Percentiles rank a stretch among this genome's conserved stretches.
These are phyloP conservation scores for Prochilodus magdalenae DNA, from an alignment of 2,113 vertebrate genomes.

Conservation along the genomic window DNA sequence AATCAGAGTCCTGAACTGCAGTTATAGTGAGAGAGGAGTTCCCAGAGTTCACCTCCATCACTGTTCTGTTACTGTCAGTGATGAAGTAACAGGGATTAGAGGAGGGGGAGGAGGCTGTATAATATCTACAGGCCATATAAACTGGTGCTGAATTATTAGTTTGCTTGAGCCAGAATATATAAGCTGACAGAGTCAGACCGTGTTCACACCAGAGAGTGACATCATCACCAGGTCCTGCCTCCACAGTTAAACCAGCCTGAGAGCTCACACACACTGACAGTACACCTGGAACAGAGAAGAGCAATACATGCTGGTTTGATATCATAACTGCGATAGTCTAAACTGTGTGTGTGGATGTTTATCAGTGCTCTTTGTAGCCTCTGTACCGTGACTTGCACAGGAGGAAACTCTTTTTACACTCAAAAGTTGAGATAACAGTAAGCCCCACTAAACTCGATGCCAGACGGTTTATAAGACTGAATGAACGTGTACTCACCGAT, in stretches of 20 bases:
- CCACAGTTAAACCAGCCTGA: neutral
- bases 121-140: neutral
- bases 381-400: too few species aligned
- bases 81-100: neutral
- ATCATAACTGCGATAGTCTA: too few species aligned
- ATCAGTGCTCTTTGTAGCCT: too few species aligned
- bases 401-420: too few species aligned
- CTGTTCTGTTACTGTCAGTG: neutral
- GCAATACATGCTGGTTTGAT: too few species aligned
- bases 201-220: constrained; percentile 8
- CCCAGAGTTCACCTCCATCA: neutral
- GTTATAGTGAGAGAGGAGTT: neutral
- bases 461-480: too few species aligned
- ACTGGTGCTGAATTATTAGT: neutral
- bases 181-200: neutral
- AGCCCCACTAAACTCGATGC: too few species aligned
- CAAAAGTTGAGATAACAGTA: too few species aligned
- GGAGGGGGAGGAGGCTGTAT: neutral
- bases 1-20: neutral
- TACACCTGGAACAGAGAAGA: constrained; percentile 3
- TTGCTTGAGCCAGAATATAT: constrained; percentile 1
- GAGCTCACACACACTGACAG: constrained; percentile 1
- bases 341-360: too few species aligned
- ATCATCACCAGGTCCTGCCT: constrained; percentile 19
- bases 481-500: too few species aligned